Percentiles rank a stretch among this genome's conserved stretches.
These are phyloP conservation scores for Onychomys torridus DNA, from an alignment of 2,797 vertebrate species.

Conservation along the genomic window DNA sequence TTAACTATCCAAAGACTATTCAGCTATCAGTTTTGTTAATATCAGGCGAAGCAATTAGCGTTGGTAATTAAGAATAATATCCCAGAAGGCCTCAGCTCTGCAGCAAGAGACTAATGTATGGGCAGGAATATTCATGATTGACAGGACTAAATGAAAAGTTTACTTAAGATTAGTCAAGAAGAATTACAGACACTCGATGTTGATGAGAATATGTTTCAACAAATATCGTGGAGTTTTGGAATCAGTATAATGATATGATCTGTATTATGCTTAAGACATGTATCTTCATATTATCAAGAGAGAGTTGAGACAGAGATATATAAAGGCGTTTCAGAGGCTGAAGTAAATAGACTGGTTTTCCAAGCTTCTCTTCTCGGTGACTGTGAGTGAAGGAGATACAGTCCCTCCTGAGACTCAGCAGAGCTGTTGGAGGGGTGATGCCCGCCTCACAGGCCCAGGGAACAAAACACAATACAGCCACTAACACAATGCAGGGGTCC, in stretches of 20 bases:
- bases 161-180: conserved; percentile 28
- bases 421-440: neutral
- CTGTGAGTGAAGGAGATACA: neutral
- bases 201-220: conserved; percentile 1
- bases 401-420: conserved; percentile 7
- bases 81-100: neutral
- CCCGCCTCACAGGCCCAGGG: conserved; percentile 49
- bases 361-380: conserved; percentile 34
- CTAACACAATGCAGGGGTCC: conserved; percentile 51
- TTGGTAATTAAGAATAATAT: neutral
- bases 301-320: neutral
- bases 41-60: neutral
- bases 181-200: conserved; percentile 14
- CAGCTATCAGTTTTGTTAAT: neutral
- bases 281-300: neutral
- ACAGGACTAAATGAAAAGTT: neutral
- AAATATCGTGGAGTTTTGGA: neutral
- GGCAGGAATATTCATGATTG: neutral
- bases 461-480: conserved; percentile 48
- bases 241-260: neutral
- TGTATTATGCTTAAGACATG: neutral
- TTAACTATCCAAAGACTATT: conserved; percentile 15
- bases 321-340: conserved; percentile 30
- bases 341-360: conserved; percentile 44
- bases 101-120: neutral